These are phyloP conservation scores for Yponomeuta sedellus DNA, from an alignment of 2,888 invertebrate genomes.

Conservation along the genomic window DNA sequence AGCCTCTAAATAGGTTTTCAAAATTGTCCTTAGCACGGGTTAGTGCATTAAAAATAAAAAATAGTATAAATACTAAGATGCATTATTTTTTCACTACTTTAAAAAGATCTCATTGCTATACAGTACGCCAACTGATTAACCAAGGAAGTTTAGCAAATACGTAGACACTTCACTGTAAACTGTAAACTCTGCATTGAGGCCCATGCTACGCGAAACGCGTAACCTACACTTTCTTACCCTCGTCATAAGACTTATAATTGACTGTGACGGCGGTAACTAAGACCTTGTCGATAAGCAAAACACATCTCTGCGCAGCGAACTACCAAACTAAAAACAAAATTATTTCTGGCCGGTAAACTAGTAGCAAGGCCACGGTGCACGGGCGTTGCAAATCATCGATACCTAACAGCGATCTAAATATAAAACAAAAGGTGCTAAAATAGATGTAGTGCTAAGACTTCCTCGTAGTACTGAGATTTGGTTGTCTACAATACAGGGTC, in stretches of 20 bases:
- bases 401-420: background rate
- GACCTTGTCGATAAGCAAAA: background rate
- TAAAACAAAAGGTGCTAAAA: background rate
- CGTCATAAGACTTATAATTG: background rate
- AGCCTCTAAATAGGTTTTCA: no score
- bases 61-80: no score
- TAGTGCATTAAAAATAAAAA: no score
- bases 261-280: background rate
- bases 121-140: no score
- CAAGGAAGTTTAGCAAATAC: no score
- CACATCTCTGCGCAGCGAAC: background rate
- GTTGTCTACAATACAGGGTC: no score
- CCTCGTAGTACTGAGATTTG: no score
- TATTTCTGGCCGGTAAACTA: conserved; percentile 9
- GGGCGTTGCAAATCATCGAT: conserved; percentile 3
- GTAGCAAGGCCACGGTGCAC: background rate
- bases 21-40: no score
- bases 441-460: background rate
- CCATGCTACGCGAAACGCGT: background rate
- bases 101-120: no score
- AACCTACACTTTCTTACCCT: background rate
- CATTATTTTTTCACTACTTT: no score
- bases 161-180: background rate
- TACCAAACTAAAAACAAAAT: conserved; percentile 5
- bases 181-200: background rate